These are phyloP conservation scores for Xerus rutilus DNA, from an alignment of 2,797 vertebrate species.

Conservation along the genomic window DNA sequence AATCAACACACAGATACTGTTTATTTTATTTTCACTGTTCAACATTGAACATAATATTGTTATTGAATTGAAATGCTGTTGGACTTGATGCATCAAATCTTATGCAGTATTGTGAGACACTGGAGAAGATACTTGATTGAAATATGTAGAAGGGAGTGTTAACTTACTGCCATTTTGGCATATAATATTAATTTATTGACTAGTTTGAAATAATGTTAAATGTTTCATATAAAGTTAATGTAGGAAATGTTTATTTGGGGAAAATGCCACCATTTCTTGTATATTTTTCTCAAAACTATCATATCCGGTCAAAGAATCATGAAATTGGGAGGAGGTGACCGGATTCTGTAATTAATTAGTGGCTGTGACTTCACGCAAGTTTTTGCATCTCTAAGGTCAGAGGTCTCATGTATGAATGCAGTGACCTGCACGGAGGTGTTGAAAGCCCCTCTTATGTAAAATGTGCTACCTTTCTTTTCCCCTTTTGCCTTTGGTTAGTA, in stretches of 20 bases:
- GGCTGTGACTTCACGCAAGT: neutral
- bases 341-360: neutral
- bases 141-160: conserved; percentile 42
- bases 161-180: conserved; percentile 62
- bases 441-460: neutral
- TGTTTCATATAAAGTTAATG: conserved; percentile 55
- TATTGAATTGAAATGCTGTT: conserved; percentile 5
- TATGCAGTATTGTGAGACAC: conserved; percentile 35
- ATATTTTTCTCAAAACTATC: conserved; percentile 49
- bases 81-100: neutral
- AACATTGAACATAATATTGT: neutral
- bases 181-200: conserved; percentile 56
- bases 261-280: neutral
- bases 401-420: neutral
- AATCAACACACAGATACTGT: neutral
- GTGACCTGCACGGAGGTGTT: neutral
- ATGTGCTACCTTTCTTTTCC: neutral
- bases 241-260: conserved; percentile 42
- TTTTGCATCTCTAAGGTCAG: conserved; percentile 21
- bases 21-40: neutral
- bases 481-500: neutral
- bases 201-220: conserved; percentile 67
- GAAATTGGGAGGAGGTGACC: neutral
- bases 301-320: neutral
- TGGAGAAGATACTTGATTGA: conserved; percentile 38